Conservation (phyloP, 2,797 vertebrate genomes). For the Spinus pinus region DNA sequence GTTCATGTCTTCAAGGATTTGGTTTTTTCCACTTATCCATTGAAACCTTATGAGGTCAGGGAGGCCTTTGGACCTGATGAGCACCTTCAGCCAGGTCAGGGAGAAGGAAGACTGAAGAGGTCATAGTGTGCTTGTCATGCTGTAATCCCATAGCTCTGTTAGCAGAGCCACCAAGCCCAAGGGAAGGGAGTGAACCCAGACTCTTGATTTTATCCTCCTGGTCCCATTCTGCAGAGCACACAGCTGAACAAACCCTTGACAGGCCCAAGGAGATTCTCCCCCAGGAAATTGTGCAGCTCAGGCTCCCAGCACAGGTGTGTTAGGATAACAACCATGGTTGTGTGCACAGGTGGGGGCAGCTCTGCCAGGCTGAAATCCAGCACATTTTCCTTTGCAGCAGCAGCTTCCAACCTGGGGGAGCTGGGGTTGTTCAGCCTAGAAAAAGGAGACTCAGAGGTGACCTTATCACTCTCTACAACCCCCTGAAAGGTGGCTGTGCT, state of each 20-base stretch:
- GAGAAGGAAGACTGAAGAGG: neutral
- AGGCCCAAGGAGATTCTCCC: neutral
- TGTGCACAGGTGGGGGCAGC: rapidly evolving
- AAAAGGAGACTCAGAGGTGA: neutral
- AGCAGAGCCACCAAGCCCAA: neutral
- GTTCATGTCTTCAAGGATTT: neutral
- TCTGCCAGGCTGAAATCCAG: neutral
- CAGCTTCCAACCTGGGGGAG: too few species aligned
- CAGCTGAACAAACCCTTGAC: neutral
- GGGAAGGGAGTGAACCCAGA: neutral
- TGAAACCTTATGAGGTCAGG: neutral
- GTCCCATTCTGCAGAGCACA: rapidly evolving
- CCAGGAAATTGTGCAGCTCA: neutral
- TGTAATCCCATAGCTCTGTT: neutral
- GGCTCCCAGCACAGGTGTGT: rapidly evolving
- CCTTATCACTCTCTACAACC: too few species aligned
- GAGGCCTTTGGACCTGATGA: neutral
- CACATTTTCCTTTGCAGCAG: neutral
- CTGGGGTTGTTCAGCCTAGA: neutral
- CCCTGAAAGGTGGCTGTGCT: neutral
- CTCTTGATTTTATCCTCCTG: neutral
- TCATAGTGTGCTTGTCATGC: rapidly evolving
- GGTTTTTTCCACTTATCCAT: neutral
- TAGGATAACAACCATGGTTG: neutral
- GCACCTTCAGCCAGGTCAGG: neutral